phyloP scores from a whole-genome alignment of 2,113 vertebrate genomes.

The Centropus bengalensis region DNA sequence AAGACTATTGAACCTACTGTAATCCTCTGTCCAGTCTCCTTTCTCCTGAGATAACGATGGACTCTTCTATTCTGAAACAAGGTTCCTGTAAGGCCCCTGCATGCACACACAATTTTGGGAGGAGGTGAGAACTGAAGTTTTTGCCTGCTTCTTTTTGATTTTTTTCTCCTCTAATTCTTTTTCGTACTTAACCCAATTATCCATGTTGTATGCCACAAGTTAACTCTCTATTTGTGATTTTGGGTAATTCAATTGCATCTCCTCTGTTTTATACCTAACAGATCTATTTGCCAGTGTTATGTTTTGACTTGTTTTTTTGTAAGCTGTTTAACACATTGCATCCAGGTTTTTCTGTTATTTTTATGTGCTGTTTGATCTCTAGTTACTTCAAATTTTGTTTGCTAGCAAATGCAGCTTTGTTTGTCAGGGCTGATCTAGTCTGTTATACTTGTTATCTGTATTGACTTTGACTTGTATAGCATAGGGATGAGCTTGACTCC shows the following conservation, averaged over 20 bases:
- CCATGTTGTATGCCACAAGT: not conserved
- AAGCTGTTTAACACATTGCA: not conserved
- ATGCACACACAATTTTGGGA: rapidly evolving
- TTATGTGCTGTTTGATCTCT: not conserved
- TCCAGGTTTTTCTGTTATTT: not conserved
- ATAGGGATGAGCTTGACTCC: not conserved
- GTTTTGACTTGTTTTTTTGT: not conserved
- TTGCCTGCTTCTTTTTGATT: not conserved
- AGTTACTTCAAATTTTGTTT: not conserved
- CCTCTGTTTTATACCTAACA: not conserved
- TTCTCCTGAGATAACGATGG: not conserved
- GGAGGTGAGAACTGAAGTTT: not conserved
- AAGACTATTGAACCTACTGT: not conserved
- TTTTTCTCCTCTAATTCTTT: no score
- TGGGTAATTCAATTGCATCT: not conserved
- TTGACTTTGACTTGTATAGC: not conserved
- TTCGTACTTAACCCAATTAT: not conserved
- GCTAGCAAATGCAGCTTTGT: not conserved
- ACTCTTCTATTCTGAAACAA: not conserved
- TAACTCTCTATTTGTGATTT: not conserved
- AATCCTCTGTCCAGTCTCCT: not conserved
- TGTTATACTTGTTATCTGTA: not conserved
- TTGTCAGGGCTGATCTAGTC: not conserved
- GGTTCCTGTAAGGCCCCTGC: not conserved
- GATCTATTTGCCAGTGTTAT: not conserved